A percentile compares a stretch with the other conserved stretches of the same genome.
These are phyloP conservation scores for Lasiommata megera DNA, from an alignment of 2,888 invertebrate genomes.

Conservation along the genomic window DNA sequence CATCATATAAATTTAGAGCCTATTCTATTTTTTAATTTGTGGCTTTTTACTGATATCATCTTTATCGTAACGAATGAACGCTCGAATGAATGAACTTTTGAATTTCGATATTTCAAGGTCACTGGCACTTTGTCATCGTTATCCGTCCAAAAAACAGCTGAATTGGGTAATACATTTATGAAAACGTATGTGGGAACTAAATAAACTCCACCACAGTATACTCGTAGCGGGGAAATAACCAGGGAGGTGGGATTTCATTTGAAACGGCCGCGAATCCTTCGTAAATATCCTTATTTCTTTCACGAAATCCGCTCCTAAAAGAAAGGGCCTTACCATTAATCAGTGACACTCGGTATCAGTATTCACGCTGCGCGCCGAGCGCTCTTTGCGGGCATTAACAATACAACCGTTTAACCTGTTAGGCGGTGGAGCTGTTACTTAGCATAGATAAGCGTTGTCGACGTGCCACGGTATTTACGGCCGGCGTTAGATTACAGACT, in stretches of 20 bases:
- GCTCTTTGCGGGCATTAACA: conserved; percentile 39
- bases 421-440: conserved; percentile 49
- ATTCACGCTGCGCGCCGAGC: conserved; percentile 37
- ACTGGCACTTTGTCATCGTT: too few species aligned
- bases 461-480: conserved; percentile 45
- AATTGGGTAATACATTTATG: too few species aligned
- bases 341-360: conserved; percentile 37
- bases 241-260: neutral
- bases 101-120: too few species aligned
- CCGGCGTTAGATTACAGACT: conserved; percentile 40
- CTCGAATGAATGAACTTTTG: too few species aligned
- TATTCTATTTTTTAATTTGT: too few species aligned
- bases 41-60: too few species aligned
- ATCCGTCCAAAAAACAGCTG: too few species aligned
- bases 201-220: too few species aligned
- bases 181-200: too few species aligned
- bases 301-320: conserved; percentile 12
- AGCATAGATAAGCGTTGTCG: conserved; percentile 54
- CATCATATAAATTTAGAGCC: too few species aligned
- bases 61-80: too few species aligned
- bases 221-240: neutral
- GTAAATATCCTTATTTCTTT: conserved; percentile 3
- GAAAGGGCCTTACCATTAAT: conserved; percentile 31
- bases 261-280: neutral
- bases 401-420: conserved; percentile 46